Evolutionary conservation across 2,113 vertebrate genomes (phyloP), one percentile per base, ranked within the genome.

Genomic region (Promerops cafer): DNA sequence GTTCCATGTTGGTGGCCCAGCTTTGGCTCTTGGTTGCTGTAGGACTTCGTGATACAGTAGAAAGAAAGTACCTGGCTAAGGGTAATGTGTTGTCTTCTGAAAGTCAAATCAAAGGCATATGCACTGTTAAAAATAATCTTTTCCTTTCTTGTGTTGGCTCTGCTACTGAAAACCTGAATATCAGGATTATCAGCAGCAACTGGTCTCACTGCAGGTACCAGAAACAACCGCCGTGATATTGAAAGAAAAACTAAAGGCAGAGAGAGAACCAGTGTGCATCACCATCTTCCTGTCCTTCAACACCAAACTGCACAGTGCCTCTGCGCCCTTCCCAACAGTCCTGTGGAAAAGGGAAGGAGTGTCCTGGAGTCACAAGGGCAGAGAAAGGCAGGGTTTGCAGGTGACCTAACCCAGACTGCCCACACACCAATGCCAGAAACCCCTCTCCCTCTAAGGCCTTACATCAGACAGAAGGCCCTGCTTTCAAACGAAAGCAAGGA

Each of bases 341-440:
- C 79, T 37, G 8, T 4, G 4, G 79, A 50, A 83, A 70, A 71
- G 20, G 30, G 9, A 37, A 61, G 22, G 11, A 77, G 8, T 23
- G 1, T 45, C 26, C 31, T 53, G 26, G 79, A 74, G 37, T 27
- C 49, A 52, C 0, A 0, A 52, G 14, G 13, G 30, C n/a, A 59
- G 47, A 63, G 39, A 82, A 79, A 42, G 40, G 50, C 45, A 42
- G 12, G 10, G 8, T 72, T 47, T 89, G 33, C 68, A 44, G 22
- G 10, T 53, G 35, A 42, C 49, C 20, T 50, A 50, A 50, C 8
- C 23, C 8, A 3, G 15, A 33, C 33, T 28, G 30, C 37, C 14
- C n/a, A 22, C 7, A 28, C 23, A 45, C 3, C 2, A 3, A 5
- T 17, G 11, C 18, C 59, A 72, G 21, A 69, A 74, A 45, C 26